Percentiles rank a stretch among this genome's conserved stretches.
Conservation (phyloP, 2,888 invertebrate species). For the Euzetes globulus region DNA sequence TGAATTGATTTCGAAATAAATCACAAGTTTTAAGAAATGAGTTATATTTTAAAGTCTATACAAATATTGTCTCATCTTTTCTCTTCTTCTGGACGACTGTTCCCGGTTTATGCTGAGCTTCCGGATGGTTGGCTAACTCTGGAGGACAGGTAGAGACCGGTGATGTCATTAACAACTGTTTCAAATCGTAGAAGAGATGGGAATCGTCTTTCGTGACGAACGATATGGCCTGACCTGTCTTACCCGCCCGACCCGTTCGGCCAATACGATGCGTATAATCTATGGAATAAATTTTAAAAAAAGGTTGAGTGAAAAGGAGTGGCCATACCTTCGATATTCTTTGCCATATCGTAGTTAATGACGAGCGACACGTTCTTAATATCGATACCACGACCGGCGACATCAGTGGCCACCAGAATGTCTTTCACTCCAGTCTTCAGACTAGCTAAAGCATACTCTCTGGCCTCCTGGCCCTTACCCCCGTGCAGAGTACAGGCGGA, state of each 20-base stretch:
- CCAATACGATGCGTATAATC: conserved; percentile 97
- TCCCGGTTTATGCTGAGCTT: conserved; percentile 95
- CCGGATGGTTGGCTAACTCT: conserved; percentile 94
- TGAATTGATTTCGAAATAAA: not conserved
- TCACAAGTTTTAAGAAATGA: not conserved
- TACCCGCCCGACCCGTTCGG: conserved; percentile 97
- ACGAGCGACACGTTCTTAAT: conserved; percentile 99
- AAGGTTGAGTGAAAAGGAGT: not conserved
- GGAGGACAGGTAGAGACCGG: conserved; percentile 92
- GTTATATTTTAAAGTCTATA: not conserved
- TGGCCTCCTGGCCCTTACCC: conserved; percentile 98
- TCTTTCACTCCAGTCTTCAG: conserved; percentile 94
- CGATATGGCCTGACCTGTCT: conserved; percentile 88
- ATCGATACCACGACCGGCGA: conserved; percentile 99
- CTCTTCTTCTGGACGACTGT: conserved; percentile 58
- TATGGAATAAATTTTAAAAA: not conserved
- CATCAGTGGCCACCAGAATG: conserved; percentile 97
- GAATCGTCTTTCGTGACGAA: conserved; percentile 97
- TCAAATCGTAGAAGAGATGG: conserved; percentile 88
- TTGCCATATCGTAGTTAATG: conserved; percentile 99
- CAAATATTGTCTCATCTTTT: conserved; percentile 37
- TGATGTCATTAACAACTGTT: conserved; percentile 76
- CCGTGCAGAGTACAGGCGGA: conserved; percentile 96
- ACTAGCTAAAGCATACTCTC: conserved; percentile 94
- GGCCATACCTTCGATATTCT: conserved; percentile 68